Conservation (phyloP, 2,797 vertebrate genomes). For the Acestrorhynchus altus region DNA sequence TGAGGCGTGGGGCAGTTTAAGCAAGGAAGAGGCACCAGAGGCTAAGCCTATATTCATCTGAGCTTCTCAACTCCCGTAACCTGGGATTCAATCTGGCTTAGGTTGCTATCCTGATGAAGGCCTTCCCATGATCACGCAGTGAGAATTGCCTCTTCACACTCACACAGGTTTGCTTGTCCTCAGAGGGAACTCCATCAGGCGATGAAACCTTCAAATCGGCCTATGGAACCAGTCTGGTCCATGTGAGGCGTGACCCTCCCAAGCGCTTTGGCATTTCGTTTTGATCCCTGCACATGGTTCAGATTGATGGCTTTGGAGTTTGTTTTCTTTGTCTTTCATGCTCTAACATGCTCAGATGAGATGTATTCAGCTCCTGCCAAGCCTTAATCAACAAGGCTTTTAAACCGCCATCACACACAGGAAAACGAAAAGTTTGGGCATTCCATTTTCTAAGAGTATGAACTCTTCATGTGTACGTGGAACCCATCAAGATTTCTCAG, state of each 20-base stretch:
- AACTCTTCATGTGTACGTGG: conserved; percentile 11
- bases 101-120: conserved; percentile 39
- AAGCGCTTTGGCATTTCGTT: conserved; percentile 34
- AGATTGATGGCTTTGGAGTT: conserved; percentile 43
- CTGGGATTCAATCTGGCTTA: conserved; percentile 60
- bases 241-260: neutral
- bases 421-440: conserved; percentile 10
- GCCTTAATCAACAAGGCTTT: conserved; percentile 51
- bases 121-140: conserved; percentile 23
- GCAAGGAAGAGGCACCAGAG: conserved; percentile 50
- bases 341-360: conserved; percentile 47
- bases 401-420: conserved; percentile 48
- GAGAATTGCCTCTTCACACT: conserved; percentile 20
- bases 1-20: conserved; percentile 57
- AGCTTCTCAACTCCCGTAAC: conserved; percentile 70
- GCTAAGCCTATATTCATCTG: conserved; percentile 73
- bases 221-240: neutral
- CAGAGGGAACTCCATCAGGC: conserved; percentile 7
- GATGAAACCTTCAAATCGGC: conserved; percentile 28
- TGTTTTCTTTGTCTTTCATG: conserved; percentile 54
- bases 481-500: conserved; percentile 8
- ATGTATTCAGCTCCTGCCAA: conserved; percentile 51
- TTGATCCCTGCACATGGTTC: conserved; percentile 39
- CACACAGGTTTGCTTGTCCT: conserved; percentile 14
- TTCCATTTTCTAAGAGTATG: conserved; percentile 12